Evolutionary conservation across 1,140 invertebrate species (phyloP), one percentile per base, ranked within the genome.

Genomic region (Ladona fulva): DNA sequence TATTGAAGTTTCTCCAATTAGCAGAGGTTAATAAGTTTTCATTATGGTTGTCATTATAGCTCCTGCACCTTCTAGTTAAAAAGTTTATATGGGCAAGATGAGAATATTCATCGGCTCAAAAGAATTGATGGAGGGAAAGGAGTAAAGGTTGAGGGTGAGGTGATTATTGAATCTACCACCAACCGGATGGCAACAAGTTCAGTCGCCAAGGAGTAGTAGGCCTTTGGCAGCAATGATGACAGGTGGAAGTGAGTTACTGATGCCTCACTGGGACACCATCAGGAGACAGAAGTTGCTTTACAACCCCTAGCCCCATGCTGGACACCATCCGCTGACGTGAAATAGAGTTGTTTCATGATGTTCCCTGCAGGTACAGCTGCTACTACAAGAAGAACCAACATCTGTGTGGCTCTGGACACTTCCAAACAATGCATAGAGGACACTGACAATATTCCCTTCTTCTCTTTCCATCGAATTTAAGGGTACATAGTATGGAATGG

Each of bases 101-200:
- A 37, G 3, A 37, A 37, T 37, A 37, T 37, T 37, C 8, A 37
- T 37, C 8, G 29, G 29, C 29, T 37, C 29, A 37, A 37, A 37
- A 37, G 29, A 37, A 37, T 66, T 16, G 52, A 66, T 66, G n/a
- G 52, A 12, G 14, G n/a, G 16, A 19, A 37, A 12, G 52, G 52
- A 66, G 52, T 16, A 66, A 66, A 66, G 52, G 14, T 19, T 66
- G n/a, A 66, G 52, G 52, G n/a, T 66, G 52, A 66, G 52, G 52
- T 3, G 16, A 66, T 16, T 66, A 66, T 19, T 66, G 14, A 19
- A 66, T 66, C 52, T 66, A 66, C 14, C 52, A 66, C 52, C 52
- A 66, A 66, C 52, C 52, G 52, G 52, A 66, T 66, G 52, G 52
- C 52, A 66, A 66, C 52, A 19, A 37, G 52, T 66, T 66, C 52